Percentiles rank a stretch among this genome's conserved stretches.
These are phyloP conservation scores for Scaptomyza graminum DNA, from an alignment of 1,140 invertebrate genomes.

Conservation along the genomic window DNA sequence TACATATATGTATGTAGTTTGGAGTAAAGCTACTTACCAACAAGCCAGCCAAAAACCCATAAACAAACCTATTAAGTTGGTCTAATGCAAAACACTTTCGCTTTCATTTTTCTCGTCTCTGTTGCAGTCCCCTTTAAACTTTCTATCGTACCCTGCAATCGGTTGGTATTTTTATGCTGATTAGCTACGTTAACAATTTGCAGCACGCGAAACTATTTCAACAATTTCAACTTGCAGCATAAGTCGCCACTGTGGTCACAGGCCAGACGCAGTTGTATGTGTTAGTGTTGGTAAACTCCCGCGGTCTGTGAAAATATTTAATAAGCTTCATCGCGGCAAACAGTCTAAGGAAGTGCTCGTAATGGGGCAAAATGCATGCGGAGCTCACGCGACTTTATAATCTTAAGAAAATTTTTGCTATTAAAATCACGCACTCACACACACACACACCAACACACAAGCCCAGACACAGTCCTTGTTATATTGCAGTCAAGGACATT, in stretches of 20 bases:
- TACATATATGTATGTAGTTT: not conserved
- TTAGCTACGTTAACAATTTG: conserved; percentile 78
- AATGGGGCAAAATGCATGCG: conserved; percentile 67
- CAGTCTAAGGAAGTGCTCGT: conserved; percentile 49
- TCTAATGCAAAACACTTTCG: conserved; percentile 64
- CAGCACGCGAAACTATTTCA: conserved; percentile 78
- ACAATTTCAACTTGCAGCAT: conserved; percentile 72
- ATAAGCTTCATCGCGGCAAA: conserved; percentile 48
- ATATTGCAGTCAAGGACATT: conserved; percentile 70
- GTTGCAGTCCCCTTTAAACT: not conserved
- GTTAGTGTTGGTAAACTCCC: conserved; percentile 40
- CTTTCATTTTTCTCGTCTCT: conserved; percentile 23
- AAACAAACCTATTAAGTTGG: conserved; percentile 51
- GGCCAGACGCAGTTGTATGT: conserved; percentile 9
- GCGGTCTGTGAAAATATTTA: conserved; percentile 56
- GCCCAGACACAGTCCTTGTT: conserved; percentile 23
- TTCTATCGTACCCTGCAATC: conserved; percentile 35
- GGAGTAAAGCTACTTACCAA: not conserved
- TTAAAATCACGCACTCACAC: conserved; percentile 31
- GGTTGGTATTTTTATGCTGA: conserved; percentile 71
- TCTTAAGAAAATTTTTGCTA: conserved; percentile 56
- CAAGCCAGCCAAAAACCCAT: conserved; percentile 3
- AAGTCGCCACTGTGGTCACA: conserved; percentile 46
- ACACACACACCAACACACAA: conserved; percentile 9
- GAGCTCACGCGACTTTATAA: conserved; percentile 64